Base-by-base conservation (phyloP, 2,888 invertebrate species). In the Chydorus sphaericus region DNA sequence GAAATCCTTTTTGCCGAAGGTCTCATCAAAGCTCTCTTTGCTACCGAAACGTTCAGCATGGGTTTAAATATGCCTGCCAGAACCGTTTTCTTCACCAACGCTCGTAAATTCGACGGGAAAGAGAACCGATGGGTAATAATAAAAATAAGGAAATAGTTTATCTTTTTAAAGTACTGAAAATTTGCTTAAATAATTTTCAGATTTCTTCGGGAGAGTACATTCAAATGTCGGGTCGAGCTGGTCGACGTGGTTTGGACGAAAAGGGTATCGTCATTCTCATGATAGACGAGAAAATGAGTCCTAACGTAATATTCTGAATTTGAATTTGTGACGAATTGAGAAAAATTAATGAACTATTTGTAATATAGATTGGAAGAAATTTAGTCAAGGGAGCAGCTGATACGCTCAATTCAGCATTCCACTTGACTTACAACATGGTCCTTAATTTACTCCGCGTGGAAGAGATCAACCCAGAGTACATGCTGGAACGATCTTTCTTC, bases 31-130 rank as follows among this genome's bases (percentile, higher is more conserved):
- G 92, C 93, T 0, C 74, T 99, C 0, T 99, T 99, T 73, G 99
- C 99, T 0, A 99, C 99, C 0, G 99, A 99, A 75, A 99, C 99
- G 0, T 99, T 99, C 74, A 93, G 98, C 18, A 99, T 99, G 98
- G 99, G 99, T 1, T 74, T 99, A 8, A 99, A 99, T 74, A 99
- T 99, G 98, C 99, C 99, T 4, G 99, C 99, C 0, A 82, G 97
- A 65, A 99, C 99, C 0, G 98, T 99, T 0, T 76, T 99, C 1
- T 99, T 99, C 66, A 96, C 97, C 0, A 85, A 83, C 48, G 85
- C 89, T 37, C 79, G 91, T 57, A 99, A 99, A 71, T 99, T 89
- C 71, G 99, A 99, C 69, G 99, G 99, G 18, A 89, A 85, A 68
- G 87, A 90, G 66, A 88, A 89, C 65, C 76, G 98, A 71, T 94